Conservation (phyloP, 2,888 invertebrate species). For the Palloptera scutellata region DNA sequence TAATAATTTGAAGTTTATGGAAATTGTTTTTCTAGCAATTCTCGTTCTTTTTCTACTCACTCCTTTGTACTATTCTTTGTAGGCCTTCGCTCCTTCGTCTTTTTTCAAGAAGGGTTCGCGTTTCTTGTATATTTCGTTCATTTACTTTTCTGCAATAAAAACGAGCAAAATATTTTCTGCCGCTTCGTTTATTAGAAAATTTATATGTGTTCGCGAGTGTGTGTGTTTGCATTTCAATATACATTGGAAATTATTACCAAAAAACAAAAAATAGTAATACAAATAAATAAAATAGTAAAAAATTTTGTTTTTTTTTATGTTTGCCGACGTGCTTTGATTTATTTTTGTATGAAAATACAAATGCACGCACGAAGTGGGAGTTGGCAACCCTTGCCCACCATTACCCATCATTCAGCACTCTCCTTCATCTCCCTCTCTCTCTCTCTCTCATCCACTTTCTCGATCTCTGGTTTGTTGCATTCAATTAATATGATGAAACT, state of each 20-base stretch:
- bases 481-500: slow-evolving; percentile 38
- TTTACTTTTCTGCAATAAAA: slow-evolving; percentile 23
- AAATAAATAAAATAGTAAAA: slow-evolving; percentile 12
- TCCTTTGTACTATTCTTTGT: neutral
- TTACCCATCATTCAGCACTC: neutral
- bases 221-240: slow-evolving; percentile 54
- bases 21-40: slow-evolving; percentile 34
- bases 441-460: neutral
- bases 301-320: slow-evolving; percentile 7
- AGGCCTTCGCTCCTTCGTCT: neutral
- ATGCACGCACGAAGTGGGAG: neutral
- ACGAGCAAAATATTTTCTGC: slow-evolving; percentile 22
- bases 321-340: slow-evolving; percentile 39
- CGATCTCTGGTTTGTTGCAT: slow-evolving; percentile 3
- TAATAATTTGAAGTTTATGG: slow-evolving; percentile 37
- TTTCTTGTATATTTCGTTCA: neutral
- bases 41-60: slow-evolving; percentile 16
- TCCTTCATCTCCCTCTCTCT: slow-evolving; percentile 15
- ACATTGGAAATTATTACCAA: slow-evolving; percentile 54
- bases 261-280: slow-evolving; percentile 43
- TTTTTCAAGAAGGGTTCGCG: neutral
- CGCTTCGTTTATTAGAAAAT: slow-evolving; percentile 1
- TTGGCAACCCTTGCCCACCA: slow-evolving; percentile 4
- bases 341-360: slow-evolving; percentile 26
- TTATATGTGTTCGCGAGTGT: slow-evolving; percentile 41